Conservation (phyloP, 2,113 vertebrate genomes). For the Bos javanicus region DNA sequence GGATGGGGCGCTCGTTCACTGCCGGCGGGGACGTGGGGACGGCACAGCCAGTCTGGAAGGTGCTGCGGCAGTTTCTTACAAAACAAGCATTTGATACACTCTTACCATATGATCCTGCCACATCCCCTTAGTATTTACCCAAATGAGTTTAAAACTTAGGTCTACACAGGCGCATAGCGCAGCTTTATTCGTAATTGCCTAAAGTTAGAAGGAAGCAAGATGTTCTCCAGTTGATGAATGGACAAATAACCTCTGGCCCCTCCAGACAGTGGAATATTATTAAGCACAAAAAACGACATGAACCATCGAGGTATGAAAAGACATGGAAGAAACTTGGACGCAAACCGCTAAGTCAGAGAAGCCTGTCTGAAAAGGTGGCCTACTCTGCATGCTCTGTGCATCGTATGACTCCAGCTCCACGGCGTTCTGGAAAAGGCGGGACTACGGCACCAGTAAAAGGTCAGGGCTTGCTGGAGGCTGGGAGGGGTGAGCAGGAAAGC, state of each 20-base stretch:
- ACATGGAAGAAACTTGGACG: neutral
- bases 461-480: neutral
- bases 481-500: neutral
- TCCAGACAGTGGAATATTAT: neutral
- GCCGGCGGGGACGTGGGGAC: fast-evolving
- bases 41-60: neutral
- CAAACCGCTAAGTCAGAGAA: neutral
- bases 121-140: no score
- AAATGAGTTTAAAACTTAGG: neutral
- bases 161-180: no score
- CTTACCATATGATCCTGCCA: neutral
- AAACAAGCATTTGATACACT: fast-evolving
- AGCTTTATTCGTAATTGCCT: neutral
- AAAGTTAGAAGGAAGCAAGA: neutral
- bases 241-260: neutral
- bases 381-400: neutral
- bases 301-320: neutral
- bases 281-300: neutral
- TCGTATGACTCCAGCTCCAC: fast-evolving
- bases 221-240: neutral
- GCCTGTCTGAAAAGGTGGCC: neutral
- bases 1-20: fast-evolving
- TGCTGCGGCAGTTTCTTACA: neutral
- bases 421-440: neutral
- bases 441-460: neutral